These are phyloP conservation scores for Zalophus californianus DNA, from an alignment of 2,797 vertebrate genomes.

Conservation along the genomic window DNA sequence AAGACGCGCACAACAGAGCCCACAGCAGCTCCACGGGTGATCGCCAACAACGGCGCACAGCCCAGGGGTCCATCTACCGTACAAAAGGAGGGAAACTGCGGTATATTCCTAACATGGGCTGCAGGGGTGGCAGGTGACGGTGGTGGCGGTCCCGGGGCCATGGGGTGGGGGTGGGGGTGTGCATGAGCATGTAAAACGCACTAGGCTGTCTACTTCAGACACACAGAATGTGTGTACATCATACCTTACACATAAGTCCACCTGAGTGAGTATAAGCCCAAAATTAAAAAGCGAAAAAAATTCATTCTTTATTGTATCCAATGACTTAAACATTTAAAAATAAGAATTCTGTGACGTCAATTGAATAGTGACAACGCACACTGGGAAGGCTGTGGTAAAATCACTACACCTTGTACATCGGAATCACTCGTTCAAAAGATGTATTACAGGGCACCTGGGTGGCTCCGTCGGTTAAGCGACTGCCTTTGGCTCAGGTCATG, in stretches of 20 bases:
- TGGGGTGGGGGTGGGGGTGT: not conserved
- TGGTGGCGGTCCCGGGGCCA: not conserved
- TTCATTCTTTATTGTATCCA: not conserved
- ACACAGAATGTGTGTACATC: too few relatives aligned
- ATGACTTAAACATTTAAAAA: not conserved
- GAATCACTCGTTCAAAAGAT: not conserved
- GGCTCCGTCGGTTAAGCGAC: not conserved
- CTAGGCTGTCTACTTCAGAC: not conserved
- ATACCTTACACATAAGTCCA: not conserved
- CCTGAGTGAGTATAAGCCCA: too few relatives aligned
- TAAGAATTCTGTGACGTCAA: not conserved
- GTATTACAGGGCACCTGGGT: not conserved
- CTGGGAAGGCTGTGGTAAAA: not conserved
- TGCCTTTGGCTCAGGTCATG: not conserved
- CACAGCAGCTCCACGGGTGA: not conserved
- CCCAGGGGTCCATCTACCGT: too few relatives aligned
- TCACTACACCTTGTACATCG: rapidly evolving
- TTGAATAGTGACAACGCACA: not conserved
- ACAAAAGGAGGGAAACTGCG: not conserved
- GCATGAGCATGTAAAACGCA: not conserved
- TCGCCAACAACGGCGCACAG: not conserved
- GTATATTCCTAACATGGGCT: not conserved
- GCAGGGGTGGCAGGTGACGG: not conserved
- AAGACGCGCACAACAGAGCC: not conserved
- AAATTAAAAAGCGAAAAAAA: not conserved